Percentiles rank a stretch among this genome's conserved stretches.
Conservation (phyloP, 1,140 invertebrate species). For the Lepidotrigona ventralis region DNA sequence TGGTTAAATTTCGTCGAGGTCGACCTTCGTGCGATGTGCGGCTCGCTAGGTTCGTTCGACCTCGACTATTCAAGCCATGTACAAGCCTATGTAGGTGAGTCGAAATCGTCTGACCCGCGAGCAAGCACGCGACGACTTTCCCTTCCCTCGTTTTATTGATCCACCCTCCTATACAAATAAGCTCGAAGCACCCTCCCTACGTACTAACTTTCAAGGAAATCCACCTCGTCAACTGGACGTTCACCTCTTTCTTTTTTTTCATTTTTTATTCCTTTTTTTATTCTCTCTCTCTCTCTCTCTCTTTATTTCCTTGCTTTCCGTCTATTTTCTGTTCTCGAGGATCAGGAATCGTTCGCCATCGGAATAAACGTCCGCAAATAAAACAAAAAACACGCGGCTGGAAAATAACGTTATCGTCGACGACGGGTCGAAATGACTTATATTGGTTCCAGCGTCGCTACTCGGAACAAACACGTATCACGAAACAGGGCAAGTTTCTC, state of each 20-base stretch:
- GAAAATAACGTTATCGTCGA: conserved; percentile 44
- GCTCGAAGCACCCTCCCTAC: conserved; percentile 64
- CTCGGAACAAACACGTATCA: conserved; percentile 29
- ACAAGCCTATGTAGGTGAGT: conserved; percentile 61
- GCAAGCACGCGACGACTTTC: conserved; percentile 74
- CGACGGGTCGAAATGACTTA: conserved; percentile 36
- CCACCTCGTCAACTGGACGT: conserved; percentile 54
- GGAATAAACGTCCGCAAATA: conserved; percentile 34
- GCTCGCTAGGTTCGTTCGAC: conserved; percentile 36
- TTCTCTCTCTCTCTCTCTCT: background rate
- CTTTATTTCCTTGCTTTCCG: conserved; percentile 13
- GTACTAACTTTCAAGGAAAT: conserved; percentile 68
- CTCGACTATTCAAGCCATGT: conserved; percentile 59
- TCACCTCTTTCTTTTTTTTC: conserved; percentile 46
- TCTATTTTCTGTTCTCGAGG: conserved; percentile 11
- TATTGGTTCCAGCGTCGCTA: conserved; percentile 20
- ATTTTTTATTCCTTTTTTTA: conserved; percentile 7
- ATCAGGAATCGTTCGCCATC: conserved; percentile 44
- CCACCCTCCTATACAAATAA: conserved; percentile 76
- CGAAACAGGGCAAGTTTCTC: conserved; percentile 6
- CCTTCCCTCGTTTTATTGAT: conserved; percentile 78
- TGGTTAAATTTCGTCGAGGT: conserved; percentile 42
- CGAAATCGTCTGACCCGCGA: conserved; percentile 68
- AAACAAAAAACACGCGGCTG: conserved; percentile 23
- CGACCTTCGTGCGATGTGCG: conserved; percentile 51